phyloP scores from a whole-genome alignment of 2,113 vertebrate species.

The Cnemophilus loriae region DNA sequence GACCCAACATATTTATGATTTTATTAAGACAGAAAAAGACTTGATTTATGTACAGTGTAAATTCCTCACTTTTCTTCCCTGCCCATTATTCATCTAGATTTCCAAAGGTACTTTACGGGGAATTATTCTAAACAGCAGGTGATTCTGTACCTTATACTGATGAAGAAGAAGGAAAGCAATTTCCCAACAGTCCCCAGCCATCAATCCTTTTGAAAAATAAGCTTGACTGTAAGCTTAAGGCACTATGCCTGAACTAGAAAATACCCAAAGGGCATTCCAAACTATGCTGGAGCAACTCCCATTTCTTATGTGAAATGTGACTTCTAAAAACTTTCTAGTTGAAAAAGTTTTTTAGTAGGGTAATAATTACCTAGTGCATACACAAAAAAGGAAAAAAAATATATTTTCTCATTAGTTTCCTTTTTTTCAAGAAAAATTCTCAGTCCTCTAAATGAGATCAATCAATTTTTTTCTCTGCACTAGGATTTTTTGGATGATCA shows the following conservation, averaged over 20 bases:
- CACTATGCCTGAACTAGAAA: neutral
- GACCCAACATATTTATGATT: neutral
- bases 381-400: neutral
- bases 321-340: neutral
- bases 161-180: neutral
- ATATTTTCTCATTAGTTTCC: neutral
- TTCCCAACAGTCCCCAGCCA: neutral
- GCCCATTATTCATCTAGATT: neutral
- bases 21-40: neutral
- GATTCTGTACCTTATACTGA: neutral
- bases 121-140: neutral
- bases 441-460: neutral
- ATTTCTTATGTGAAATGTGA: neutral
- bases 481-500: neutral
- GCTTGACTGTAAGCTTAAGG: neutral
- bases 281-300: neutral
- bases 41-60: neutral
- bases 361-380: neutral
- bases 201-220: constrained; percentile 27
- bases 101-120: neutral
- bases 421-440: neutral
- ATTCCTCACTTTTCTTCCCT: neutral
- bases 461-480: neutral
- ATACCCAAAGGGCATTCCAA: neutral
- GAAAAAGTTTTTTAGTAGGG: neutral